Evolutionary conservation across 2,888 invertebrate species (phyloP).

Genomic region (Eilema griseolum): DNA sequence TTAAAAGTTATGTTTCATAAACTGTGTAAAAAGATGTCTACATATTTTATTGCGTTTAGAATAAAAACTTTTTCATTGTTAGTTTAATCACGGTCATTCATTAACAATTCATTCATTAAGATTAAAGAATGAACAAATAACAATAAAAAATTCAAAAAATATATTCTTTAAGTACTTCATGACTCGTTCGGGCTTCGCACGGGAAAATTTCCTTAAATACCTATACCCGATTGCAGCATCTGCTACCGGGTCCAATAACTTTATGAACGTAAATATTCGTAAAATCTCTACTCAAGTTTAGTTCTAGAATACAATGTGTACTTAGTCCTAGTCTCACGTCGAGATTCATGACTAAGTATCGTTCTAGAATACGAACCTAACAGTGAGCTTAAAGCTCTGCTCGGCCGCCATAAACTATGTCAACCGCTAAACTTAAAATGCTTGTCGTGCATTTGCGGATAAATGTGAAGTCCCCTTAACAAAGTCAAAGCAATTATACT

Average conservation of each 20-base stretch:
- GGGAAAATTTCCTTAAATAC: neutral
- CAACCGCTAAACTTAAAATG: slow-evolving; percentile 2
- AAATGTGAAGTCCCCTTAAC: slow-evolving; percentile 4
- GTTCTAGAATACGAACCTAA: no score
- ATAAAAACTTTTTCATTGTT: neutral
- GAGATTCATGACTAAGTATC: no score
- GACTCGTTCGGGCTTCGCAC: neutral
- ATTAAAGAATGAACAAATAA: neutral
- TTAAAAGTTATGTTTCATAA: neutral
- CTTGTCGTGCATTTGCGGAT: slow-evolving; percentile 3
- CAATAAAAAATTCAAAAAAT: neutral
- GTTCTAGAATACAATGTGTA: no score
- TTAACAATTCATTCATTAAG: neutral
- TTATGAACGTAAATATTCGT: no score
- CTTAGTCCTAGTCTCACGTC: no score
- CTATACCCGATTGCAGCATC: neutral
- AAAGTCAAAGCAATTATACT: slow-evolving; percentile 13
- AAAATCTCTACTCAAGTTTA: no score
- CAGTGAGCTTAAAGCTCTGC: neutral
- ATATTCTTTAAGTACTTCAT: neutral
- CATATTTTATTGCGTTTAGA: neutral
- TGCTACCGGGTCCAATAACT: no score
- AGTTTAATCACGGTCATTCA: neutral
- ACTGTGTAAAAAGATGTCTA: neutral
- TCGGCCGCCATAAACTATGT: neutral